phyloP scores from a whole-genome alignment of 2,113 vertebrate species.

The Nyctereutes procyonoides region DNA sequence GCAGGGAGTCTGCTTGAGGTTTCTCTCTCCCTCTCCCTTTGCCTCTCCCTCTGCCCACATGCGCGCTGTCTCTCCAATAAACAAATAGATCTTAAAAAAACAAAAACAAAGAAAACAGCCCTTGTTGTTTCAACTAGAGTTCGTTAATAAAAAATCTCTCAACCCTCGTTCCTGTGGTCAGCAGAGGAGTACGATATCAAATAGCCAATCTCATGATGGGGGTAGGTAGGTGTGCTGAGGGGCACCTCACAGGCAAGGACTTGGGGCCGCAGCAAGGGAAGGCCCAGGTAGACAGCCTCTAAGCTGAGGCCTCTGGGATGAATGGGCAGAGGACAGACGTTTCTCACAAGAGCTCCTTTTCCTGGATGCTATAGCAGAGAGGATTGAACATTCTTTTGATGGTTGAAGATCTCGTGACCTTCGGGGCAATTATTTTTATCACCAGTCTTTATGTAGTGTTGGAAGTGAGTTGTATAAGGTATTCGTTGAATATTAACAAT shows the following conservation, averaged over 20 bases:
- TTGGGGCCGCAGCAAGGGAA: not conserved
- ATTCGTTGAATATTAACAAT: not conserved
- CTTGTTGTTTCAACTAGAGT: not conserved
- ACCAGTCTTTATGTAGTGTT: not conserved
- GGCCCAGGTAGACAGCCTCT: not conserved
- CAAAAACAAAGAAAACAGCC: not conserved
- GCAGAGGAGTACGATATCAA: rapidly evolving
- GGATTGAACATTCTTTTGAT: not conserved
- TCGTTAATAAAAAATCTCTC: not conserved
- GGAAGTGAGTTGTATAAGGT: not conserved
- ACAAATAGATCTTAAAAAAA: not conserved
- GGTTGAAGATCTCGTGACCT: not conserved
- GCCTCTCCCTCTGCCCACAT: not conserved
- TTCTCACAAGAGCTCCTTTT: not conserved
- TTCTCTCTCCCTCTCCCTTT: not conserved
- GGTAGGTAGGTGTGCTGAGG: not conserved
- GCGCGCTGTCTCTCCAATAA: not conserved
- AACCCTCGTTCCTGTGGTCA: not conserved
- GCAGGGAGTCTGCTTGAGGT: not conserved
- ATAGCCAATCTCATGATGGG: not conserved
- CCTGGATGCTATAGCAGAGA: not conserved
- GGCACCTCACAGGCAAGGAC: not conserved
- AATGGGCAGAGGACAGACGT: not conserved
- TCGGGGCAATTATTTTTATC: not conserved
- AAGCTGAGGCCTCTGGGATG: not conserved